Conservation (phyloP, 2,888 invertebrate genomes). For the Deilephila porcellus region DNA sequence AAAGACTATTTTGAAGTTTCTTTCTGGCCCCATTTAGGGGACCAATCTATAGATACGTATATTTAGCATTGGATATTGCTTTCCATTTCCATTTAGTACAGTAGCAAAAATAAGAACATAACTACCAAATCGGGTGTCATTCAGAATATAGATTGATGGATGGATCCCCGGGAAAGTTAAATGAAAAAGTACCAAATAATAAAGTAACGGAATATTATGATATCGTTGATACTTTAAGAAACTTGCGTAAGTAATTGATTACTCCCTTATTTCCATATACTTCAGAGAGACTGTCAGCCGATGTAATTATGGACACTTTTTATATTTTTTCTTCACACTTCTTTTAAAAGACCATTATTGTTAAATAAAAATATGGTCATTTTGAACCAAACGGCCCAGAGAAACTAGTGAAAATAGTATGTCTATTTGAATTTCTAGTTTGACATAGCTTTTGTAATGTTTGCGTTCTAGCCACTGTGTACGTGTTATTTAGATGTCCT, state of each 20-base stretch:
- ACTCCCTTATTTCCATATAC: constrained; percentile 26
- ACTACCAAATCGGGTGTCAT: constrained; percentile 34
- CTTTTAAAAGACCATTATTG: too few relatives aligned
- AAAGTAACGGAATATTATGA: constrained; percentile 29
- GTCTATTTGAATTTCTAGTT: too few relatives aligned
- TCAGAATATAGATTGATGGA: constrained; percentile 37
- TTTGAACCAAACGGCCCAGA: background rate
- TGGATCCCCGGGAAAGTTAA: constrained; percentile 33
- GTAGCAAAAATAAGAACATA: constrained; percentile 25
- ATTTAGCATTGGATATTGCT: constrained; percentile 2
- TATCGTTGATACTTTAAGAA: constrained; percentile 18
- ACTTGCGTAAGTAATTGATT: constrained; percentile 32
- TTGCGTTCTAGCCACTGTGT: background rate
- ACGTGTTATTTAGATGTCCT: background rate
- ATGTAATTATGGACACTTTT: too few relatives aligned
- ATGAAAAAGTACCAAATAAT: constrained; percentile 32
- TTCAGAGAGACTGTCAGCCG: too few relatives aligned
- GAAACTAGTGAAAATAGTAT: too few relatives aligned
- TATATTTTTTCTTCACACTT: too few relatives aligned
- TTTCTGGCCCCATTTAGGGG: background rate
- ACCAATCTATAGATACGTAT: background rate
- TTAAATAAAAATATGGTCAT: background rate
- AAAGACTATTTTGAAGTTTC: background rate
- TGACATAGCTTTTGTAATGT: background rate
- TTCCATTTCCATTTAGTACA: background rate